Conservation (phyloP, 2,113 vertebrate species). For the Brachypteracias leptosomus region DNA sequence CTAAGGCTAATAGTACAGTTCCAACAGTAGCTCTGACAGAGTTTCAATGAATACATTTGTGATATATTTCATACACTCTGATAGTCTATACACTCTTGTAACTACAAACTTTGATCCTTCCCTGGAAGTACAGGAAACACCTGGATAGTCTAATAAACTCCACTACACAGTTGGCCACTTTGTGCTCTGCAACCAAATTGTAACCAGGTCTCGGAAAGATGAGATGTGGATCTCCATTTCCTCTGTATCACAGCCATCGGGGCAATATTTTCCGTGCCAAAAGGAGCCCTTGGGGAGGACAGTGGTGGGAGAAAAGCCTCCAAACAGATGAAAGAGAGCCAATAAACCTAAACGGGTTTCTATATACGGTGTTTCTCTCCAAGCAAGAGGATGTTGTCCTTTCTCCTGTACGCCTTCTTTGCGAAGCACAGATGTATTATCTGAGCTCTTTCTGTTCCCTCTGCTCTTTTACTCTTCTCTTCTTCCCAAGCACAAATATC, state of each 20-base stretch:
- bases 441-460: background rate
- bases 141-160: slow-evolving; percentile 67
- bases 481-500: background rate
- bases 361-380: slow-evolving; percentile 1
- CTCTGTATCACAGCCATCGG: background rate
- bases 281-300: background rate
- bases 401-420: background rate
- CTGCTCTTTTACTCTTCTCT: background rate
- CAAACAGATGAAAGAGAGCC: slow-evolving; percentile 39
- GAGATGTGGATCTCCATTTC: slow-evolving; percentile 56
- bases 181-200: slow-evolving; percentile 56
- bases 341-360: slow-evolving; percentile 18
- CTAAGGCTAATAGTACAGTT: slow-evolving; percentile 67
- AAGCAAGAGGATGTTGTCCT: slow-evolving; percentile 29
- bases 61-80: slow-evolving; percentile 60
- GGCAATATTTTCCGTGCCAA: slow-evolving; percentile 12
- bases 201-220: slow-evolving; percentile 62
- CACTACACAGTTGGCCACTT: slow-evolving; percentile 50
- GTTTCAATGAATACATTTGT: slow-evolving; percentile 64
- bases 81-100: slow-evolving; percentile 62
- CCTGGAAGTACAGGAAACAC: slow-evolving; percentile 67
- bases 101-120: slow-evolving; percentile 69
- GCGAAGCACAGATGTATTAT: background rate
- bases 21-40: slow-evolving; percentile 69
- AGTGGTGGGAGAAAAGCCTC: background rate